Percentiles rank a stretch among this genome's conserved stretches.
Evolutionary conservation across 2,797 vertebrate species (phyloP).

Genomic region (Acanthornis magna): DNA sequence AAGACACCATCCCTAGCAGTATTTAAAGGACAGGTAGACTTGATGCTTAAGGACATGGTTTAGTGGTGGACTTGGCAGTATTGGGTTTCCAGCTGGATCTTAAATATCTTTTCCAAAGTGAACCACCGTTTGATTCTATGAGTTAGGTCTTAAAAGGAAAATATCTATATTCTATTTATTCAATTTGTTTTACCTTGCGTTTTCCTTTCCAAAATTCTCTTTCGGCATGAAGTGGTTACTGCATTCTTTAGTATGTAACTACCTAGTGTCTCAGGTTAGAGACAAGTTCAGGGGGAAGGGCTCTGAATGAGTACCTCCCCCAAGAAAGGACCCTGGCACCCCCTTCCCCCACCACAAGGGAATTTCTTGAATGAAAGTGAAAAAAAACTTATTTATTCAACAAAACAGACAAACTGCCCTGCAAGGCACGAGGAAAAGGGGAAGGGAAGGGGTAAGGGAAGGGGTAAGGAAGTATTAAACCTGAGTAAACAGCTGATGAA

Average conservation of each 20-base stretch:
- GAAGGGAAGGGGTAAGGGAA: too few relatives aligned
- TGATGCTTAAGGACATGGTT: neutral
- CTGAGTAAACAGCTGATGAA: too few relatives aligned
- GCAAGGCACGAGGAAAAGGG: too few relatives aligned
- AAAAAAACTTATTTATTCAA: too few relatives aligned
- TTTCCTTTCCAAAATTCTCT: neutral
- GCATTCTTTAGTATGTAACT: neutral
- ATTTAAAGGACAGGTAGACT: neutral
- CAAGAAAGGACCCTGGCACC: too few relatives aligned
- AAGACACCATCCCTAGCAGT: neutral
- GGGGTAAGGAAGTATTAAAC: too few relatives aligned
- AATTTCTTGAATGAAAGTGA: too few relatives aligned
- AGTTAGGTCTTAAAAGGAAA: neutral
- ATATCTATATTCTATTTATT: neutral
- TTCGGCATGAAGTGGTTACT: neutral
- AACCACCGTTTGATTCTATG: neutral
- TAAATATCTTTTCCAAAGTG: neutral
- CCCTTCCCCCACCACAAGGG: too few relatives aligned
- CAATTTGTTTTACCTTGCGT: neutral
- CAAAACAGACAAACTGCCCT: too few relatives aligned
- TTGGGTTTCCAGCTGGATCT: neutral
- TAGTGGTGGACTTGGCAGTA: neutral
- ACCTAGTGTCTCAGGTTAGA: neutral
- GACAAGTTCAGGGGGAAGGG: too few relatives aligned
- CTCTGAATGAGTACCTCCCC: too few relatives aligned